A percentile compares a stretch with the other conserved stretches of the same genome.
Conservation (phyloP, 2,113 vertebrate genomes). For the Crocuta crocuta region DNA sequence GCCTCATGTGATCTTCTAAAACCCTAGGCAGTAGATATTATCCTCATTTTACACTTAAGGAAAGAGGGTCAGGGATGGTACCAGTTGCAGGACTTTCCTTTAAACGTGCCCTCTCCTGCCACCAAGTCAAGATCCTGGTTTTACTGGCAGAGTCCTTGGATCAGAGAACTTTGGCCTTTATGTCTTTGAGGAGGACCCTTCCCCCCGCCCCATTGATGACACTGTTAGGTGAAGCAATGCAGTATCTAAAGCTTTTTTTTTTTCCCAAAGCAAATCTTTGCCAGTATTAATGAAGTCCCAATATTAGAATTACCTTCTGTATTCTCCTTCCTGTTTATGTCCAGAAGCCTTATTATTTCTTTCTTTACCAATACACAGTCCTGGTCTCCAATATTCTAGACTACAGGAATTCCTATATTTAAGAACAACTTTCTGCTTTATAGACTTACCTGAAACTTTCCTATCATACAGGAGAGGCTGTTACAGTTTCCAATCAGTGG, state of each 20-base stretch:
- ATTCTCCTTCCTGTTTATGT: neutral
- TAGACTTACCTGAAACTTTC: constrained; percentile 25
- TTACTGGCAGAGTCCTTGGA: neutral
- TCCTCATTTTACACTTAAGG: neutral
- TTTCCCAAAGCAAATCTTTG: neutral
- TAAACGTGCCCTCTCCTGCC: neutral
- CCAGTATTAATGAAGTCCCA: neutral
- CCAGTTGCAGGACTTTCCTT: neutral
- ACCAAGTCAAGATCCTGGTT: neutral
- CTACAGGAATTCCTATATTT: neutral
- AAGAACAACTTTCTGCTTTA: neutral
- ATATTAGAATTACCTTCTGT: neutral
- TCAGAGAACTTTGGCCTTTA: neutral
- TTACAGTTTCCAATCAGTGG: neutral
- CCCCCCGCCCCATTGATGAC: neutral
- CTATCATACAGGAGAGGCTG: neutral
- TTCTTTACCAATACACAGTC: neutral
- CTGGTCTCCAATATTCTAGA: neutral
- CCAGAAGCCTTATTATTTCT: neutral
- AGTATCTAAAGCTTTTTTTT: neutral
- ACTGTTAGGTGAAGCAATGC: neutral
- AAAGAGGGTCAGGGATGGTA: neutral
- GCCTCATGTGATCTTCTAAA: neutral
- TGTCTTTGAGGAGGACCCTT: neutral
- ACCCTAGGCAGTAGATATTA: neutral